Evolutionary conservation across 2,888 invertebrate genomes (phyloP).

Genomic region (Frankliniella intonsa): DNA sequence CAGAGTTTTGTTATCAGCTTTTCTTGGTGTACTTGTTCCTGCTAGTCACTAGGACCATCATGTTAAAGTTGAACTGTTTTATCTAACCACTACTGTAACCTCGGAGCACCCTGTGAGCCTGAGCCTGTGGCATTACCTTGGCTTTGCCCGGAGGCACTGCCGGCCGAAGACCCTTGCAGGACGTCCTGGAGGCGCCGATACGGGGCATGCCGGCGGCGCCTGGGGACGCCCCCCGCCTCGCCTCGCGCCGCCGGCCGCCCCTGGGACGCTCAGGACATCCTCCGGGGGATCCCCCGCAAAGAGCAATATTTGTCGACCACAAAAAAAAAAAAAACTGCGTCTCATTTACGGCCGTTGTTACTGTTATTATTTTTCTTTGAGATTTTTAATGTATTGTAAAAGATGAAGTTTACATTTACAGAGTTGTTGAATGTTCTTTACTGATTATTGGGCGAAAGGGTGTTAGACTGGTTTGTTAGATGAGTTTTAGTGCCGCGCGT

Average conservation of each 20-base stretch:
- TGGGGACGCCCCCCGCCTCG: not conserved
- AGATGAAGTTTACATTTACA: slow-evolving; percentile 33
- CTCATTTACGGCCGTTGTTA: slow-evolving; percentile 34
- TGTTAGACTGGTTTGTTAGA: slow-evolving; percentile 26
- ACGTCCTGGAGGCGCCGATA: not conserved
- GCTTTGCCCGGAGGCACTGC: not conserved
- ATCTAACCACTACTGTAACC: slow-evolving; percentile 28
- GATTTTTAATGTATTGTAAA: slow-evolving; percentile 34
- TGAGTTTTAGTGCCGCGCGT: slow-evolving; percentile 10
- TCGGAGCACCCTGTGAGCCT: not conserved
- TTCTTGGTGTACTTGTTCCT: slow-evolving; percentile 39
- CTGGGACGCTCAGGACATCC: not conserved
- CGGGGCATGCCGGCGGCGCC: not conserved
- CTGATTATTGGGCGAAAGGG: slow-evolving; percentile 27
- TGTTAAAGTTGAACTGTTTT: slow-evolving; percentile 38
- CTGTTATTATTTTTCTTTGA: slow-evolving; percentile 37
- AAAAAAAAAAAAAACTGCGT: slow-evolving; percentile 18
- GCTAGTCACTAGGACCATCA: slow-evolving; percentile 36
- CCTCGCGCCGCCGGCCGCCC: no score
- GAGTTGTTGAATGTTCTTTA: slow-evolving; percentile 39
- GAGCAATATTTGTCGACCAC: slow-evolving; percentile 26
- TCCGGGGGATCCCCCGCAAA: not conserved
- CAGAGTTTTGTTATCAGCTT: slow-evolving; percentile 38
- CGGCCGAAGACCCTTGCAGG: not conserved
- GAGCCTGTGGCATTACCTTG: not conserved